Conservation (phyloP, 2,888 invertebrate genomes). For the Tinea trinotella region DNA sequence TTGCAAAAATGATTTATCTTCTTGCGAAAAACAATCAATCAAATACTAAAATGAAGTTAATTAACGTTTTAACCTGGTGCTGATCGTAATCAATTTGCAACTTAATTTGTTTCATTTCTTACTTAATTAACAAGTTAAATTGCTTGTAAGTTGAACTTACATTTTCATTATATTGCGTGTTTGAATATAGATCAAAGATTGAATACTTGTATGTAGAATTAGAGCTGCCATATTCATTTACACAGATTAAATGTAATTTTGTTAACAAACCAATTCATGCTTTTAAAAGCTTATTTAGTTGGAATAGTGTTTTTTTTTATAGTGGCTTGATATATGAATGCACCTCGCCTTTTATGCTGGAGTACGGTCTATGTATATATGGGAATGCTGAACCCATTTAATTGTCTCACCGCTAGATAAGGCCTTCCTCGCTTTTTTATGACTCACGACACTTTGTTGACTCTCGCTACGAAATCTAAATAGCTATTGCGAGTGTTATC, state of each 20-base stretch:
- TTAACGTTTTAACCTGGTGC: constrained; percentile 13
- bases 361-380: too few species aligned
- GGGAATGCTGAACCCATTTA: too few species aligned
- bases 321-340: too few species aligned
- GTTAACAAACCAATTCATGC: too few species aligned
- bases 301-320: too few species aligned
- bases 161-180: constrained; percentile 14
- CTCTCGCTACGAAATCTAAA: too few species aligned
- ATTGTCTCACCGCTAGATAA: too few species aligned
- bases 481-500: too few species aligned
- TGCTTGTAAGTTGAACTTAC: constrained; percentile 15
- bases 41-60: constrained; percentile 10
- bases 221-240: background rate
- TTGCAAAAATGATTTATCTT: constrained; percentile 12
- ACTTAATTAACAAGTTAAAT: constrained; percentile 16
- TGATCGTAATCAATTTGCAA: constrained; percentile 17
- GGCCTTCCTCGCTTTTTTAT: too few species aligned
- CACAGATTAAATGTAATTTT: too few species aligned
- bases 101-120: constrained; percentile 15
- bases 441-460: too few species aligned
- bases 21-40: constrained; percentile 9
- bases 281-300: background rate
- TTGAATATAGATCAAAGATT: constrained; percentile 10
- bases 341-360: too few species aligned
- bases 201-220: constrained; percentile 1